These are phyloP conservation scores for Bergia sp. DNA, from an alignment of 92 coral and sea anemone genomes.

Conservation along the genomic window DNA sequence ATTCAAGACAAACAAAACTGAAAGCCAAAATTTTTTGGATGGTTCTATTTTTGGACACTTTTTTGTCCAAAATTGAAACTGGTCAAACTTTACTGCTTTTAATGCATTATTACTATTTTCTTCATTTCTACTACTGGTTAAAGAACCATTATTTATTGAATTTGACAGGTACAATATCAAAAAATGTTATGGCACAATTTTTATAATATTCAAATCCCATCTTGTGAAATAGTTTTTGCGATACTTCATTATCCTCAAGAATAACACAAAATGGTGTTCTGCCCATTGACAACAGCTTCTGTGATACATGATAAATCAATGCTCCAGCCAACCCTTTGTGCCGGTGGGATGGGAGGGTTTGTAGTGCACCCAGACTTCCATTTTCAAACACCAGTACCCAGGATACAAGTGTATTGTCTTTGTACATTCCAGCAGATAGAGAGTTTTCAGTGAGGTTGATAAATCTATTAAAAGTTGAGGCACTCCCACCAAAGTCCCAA, in stretches of 20 bases:
- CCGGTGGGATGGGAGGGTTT: slow-evolving; percentile 48
- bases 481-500: slow-evolving; percentile 45
- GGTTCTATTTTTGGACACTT: too few species aligned
- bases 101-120: too few species aligned
- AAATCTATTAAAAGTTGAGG: not conserved
- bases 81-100: too few species aligned
- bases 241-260: slow-evolving; percentile 36
- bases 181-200: slow-evolving; percentile 8
- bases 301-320: slow-evolving; percentile 39
- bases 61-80: too few species aligned
- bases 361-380: slow-evolving; percentile 37
- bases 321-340: slow-evolving; percentile 52
- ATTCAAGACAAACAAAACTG: too few species aligned
- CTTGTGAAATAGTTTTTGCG: slow-evolving; percentile 44
- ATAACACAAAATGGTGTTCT: slow-evolving; percentile 34
- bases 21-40: too few species aligned
- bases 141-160: not conserved
- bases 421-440: slow-evolving; percentile 48
- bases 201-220: slow-evolving; percentile 50
- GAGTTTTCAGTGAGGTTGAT: slow-evolving; percentile 36
- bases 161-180: not conserved
- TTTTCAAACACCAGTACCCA: slow-evolving; percentile 49
- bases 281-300: slow-evolving; percentile 15
- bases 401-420: slow-evolving; percentile 41
- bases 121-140: too few species aligned